Base-by-base conservation (phyloP, 2,888 invertebrate species). In the Polyploca ridens region DNA sequence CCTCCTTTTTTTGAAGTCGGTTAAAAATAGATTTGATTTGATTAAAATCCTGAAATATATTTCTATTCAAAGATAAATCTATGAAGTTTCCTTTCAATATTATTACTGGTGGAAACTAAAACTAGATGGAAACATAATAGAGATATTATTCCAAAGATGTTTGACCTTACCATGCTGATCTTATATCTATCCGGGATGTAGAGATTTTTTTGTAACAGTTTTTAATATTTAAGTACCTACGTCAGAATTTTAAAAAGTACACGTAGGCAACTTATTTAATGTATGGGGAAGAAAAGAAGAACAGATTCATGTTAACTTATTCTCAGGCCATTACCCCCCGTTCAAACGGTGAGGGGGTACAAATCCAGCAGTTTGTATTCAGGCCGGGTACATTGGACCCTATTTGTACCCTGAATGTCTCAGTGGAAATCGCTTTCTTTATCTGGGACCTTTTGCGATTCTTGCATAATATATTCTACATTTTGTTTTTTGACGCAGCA, bases 281-380 rank as follows among this genome's bases (percentile, higher is more conserved):
- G 54, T 54, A 54, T 54, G 54, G 54, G n/a, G 54, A 19, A 54
- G 10, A 54, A 54, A 49, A 49, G 16, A 19, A 19, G 16, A 16
- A 62, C 60, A 33, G 58, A 66, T 64, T 58, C 65, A 63, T 67
- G 68, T 68, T 69, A 69, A 68, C 66, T 67, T 64, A 65, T 75
- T 74, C 67, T 63, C 73, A 72, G 72, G 69, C 72, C 75, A 77
- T 82, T 81, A 80, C 78, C 75, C 77, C 62, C 59, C 62, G 19
- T 54, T 19, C 54, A 54, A 49, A 54, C 19, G 49, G 61, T 64
- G 72, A 62, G 54, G 62, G 71, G 69, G 75, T 69, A 70, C 67
- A 81, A 85, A 84, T 79, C 70, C 63, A 72, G 72, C 77, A 69
- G 82, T 86, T 85, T 84, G 77, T 86, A 86, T 86, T 76, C 85